Conservation (phyloP, 2,797 vertebrate species). For the Stomatorhinus walkeri region DNA sequence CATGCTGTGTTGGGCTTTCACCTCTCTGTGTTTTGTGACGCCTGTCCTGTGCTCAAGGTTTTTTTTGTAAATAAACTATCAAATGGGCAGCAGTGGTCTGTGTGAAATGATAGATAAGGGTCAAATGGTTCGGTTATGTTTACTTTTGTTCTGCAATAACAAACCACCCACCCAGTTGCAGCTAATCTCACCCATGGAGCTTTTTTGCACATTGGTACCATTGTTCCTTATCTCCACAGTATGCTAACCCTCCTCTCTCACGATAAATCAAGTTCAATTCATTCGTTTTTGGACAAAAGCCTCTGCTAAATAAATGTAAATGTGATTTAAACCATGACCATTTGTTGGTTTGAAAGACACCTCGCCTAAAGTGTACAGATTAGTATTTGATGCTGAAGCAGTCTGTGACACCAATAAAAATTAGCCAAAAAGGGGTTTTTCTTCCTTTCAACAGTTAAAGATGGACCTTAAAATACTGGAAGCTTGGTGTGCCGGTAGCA, state of each 20-base stretch:
- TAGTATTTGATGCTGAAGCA: neutral
- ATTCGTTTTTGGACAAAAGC: neutral
- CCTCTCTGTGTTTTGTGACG: neutral
- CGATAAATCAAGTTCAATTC: neutral
- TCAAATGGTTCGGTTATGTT: neutral
- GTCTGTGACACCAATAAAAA: neutral
- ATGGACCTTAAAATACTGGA: constrained; percentile 24
- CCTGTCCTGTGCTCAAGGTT: neutral
- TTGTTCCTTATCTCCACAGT: neutral
- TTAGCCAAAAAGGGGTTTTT: neutral
- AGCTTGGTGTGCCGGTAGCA: constrained; percentile 48
- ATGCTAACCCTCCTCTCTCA: neutral
- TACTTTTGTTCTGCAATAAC: neutral
- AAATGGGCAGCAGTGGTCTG: neutral
- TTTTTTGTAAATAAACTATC: constrained; percentile 20
- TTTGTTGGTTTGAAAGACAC: neutral
- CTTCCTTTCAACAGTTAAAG: constrained; percentile 1
- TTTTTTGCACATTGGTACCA: neutral
- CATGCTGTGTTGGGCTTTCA: neutral
- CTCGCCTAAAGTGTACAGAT: neutral
- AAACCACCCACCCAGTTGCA: neutral
- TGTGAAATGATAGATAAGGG: neutral
- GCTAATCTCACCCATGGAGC: neutral
- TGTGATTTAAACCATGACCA: neutral
- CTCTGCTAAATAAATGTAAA: neutral